phyloP scores from a whole-genome alignment of 1,140 invertebrate genomes.

The Ceratina calcarata region DNA sequence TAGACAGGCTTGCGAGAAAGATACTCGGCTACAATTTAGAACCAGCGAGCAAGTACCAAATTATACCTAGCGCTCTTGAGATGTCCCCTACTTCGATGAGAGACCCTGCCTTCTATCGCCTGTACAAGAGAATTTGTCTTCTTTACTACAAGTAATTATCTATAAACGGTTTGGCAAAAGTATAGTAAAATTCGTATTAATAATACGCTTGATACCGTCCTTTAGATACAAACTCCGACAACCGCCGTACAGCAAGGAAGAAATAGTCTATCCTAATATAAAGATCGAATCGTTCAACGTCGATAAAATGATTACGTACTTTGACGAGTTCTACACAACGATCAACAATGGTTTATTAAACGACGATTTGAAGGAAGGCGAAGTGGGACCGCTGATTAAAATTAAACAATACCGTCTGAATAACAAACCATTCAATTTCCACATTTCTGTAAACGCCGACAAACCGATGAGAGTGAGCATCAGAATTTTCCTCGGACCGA shows the following conservation, averaged over 20 bases:
- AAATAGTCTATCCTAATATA: constrained; percentile 83
- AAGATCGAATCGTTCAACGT: constrained; percentile 83
- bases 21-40: constrained; percentile 78
- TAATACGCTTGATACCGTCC: no score
- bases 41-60: constrained; percentile 78
- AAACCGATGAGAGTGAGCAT: constrained; percentile 81
- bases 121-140: constrained; percentile 82
- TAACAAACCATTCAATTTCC: constrained; percentile 85
- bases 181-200: no score
- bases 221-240: constrained; percentile 77
- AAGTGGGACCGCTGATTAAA: constrained; percentile 61
- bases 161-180: neutral
- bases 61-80: constrained; percentile 81
- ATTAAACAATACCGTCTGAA: constrained; percentile 77
- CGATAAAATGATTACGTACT: constrained; percentile 86
- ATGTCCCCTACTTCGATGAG: constrained; percentile 83
- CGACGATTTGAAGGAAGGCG: constrained; percentile 64
- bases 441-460: constrained; percentile 82
- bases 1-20: constrained; percentile 77
- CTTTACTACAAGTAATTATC: constrained; percentile 72
- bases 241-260: constrained; percentile 82
- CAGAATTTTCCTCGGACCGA: constrained; percentile 86
- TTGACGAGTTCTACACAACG: constrained; percentile 86
- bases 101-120: constrained; percentile 85
- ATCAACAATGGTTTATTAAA: constrained; percentile 84